Evolutionary conservation across 2,797 vertebrate genomes (phyloP).

Genomic region (Anisognathus igniventris): DNA sequence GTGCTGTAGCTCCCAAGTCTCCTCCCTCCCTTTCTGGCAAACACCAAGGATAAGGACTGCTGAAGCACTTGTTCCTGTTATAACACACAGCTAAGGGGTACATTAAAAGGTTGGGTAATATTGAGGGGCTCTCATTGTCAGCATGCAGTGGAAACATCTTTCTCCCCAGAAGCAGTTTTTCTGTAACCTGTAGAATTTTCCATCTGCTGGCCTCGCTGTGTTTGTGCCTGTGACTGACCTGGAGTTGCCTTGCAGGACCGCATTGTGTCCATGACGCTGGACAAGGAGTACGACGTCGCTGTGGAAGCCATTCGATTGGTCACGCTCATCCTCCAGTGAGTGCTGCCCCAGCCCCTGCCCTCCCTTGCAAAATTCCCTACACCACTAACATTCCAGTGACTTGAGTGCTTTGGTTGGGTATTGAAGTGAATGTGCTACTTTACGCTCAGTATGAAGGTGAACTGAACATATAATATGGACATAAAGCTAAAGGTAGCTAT

Average conservation of each 20-base stretch:
- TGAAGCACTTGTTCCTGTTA: background rate
- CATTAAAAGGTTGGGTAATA: background rate
- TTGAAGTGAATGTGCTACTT: background rate
- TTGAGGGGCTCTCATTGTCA: background rate
- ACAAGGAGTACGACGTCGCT: conserved; percentile 98
- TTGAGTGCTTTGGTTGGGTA: background rate
- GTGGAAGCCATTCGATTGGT: conserved; percentile 97
- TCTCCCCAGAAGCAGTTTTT: background rate
- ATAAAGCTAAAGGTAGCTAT: background rate
- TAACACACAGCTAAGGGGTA: background rate
- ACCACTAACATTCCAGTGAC: background rate
- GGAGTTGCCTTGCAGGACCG: conserved; percentile 81
- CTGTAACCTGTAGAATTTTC: background rate
- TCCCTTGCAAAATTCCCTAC: background rate
- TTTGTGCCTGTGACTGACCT: background rate
- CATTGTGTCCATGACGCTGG: conserved; percentile 97
- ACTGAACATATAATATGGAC: background rate
- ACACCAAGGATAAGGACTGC: background rate
- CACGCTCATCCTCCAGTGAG: conserved; percentile 97
- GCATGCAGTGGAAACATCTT: background rate
- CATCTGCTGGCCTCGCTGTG: background rate
- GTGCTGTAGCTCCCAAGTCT: background rate
- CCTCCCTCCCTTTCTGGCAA: background rate
- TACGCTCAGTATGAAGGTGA: background rate
- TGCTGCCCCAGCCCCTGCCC: conserved; percentile 7